These are phyloP conservation scores for Drosophila burlai DNA, from an alignment of 1,140 invertebrate genomes.

Conservation along the genomic window DNA sequence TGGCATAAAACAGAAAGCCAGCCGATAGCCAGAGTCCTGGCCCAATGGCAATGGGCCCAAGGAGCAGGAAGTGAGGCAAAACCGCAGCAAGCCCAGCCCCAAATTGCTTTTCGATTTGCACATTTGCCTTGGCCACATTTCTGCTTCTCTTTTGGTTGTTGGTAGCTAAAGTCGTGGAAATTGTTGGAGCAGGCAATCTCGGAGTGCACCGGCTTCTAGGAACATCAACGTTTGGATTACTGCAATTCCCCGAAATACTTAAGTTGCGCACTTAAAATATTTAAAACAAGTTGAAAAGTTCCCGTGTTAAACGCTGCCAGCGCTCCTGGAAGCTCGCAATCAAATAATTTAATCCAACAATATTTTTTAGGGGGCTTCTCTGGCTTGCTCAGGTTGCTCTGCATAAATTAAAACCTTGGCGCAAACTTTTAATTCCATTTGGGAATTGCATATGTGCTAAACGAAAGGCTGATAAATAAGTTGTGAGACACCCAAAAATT, in stretches of 20 bases:
- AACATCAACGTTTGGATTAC: neutral
- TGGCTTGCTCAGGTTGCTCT: neutral
- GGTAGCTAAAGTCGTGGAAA: constrained; percentile 5
- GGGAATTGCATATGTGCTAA: constrained; percentile 24
- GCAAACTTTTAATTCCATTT: constrained; percentile 40
- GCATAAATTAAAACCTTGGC: neutral
- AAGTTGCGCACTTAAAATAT: neutral
- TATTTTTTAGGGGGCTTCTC: neutral
- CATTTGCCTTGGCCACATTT: constrained; percentile 27
- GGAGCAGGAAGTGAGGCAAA: constrained; percentile 22
- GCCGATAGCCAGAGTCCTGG: constrained; percentile 2
- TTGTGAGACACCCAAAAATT: neutral
- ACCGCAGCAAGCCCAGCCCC: constrained; percentile 12
- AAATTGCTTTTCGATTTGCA: constrained; percentile 45
- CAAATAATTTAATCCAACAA: neutral
- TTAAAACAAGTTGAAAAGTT: neutral
- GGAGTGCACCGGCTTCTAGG: neutral
- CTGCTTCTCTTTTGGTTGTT: neutral
- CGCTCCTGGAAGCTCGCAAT: neutral
- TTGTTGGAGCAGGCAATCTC: neutral
- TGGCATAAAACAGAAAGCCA: constrained; percentile 21
- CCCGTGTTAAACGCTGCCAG: neutral
- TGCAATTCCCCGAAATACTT: neutral
- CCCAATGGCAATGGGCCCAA: constrained; percentile 24
- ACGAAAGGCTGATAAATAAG: constrained; percentile 15